Evolutionary conservation across 1,140 invertebrate genomes (phyloP).

Genomic region (Tyrophagus putrescentiae): DNA sequence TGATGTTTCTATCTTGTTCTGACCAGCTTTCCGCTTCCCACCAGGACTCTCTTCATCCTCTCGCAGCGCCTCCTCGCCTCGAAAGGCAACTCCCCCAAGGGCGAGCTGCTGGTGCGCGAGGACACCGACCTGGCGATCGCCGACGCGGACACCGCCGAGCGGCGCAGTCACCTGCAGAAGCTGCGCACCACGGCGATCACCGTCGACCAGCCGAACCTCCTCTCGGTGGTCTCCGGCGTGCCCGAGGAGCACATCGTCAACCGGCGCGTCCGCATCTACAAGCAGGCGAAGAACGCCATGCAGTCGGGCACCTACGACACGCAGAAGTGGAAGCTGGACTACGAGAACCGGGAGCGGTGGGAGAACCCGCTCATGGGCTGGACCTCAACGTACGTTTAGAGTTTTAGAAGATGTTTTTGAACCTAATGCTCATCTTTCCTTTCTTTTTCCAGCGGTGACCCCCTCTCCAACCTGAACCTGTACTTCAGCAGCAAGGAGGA

Average conservation of each 20-base stretch:
- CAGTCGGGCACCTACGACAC: slow-evolving; percentile 89
- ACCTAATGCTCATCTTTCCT: background rate
- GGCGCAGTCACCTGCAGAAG: background rate
- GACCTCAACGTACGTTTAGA: slow-evolving; percentile 58
- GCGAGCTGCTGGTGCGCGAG: background rate
- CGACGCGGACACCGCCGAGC: background rate
- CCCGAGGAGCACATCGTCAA: slow-evolving; percentile 74
- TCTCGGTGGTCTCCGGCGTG: slow-evolving; percentile 49
- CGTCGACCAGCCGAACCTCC: slow-evolving; percentile 32
- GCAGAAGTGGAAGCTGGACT: slow-evolving; percentile 79
- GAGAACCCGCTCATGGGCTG: slow-evolving; percentile 98
- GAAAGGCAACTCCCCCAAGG: background rate
- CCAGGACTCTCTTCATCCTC: background rate
- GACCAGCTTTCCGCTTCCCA: too few relatives aligned
- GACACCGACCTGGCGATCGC: background rate
- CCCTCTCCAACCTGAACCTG: slow-evolving; percentile 69
- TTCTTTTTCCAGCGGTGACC: slow-evolving; percentile 55
- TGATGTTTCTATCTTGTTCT: background rate
- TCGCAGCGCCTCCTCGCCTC: background rate
- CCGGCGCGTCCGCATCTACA: slow-evolving; percentile 69
- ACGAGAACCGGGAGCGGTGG: slow-evolving; percentile 90
- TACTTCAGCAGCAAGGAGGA: slow-evolving; percentile 65
- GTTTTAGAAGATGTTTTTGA: slow-evolving; percentile 14
- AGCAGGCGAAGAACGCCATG: slow-evolving; percentile 86
- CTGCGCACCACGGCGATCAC: background rate